Percentiles rank a stretch among this genome's conserved stretches.
phyloP scores from a whole-genome alignment of 2,888 invertebrate genomes.

The Linnaemya vulpina region DNA sequence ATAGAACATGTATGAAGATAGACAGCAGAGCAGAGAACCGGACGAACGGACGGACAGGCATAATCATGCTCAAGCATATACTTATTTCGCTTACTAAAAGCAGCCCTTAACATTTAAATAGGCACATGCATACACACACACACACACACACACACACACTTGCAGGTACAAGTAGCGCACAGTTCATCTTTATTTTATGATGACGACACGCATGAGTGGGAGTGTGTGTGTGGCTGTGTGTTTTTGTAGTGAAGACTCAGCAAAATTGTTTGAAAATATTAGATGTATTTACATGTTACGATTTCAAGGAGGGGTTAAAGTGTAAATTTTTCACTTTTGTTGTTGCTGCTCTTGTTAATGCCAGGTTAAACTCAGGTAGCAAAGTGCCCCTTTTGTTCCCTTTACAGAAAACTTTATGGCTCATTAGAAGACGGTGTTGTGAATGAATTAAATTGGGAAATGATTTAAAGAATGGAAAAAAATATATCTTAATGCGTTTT shows the following conservation, averaged over 20 bases:
- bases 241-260: neutral
- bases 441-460: conserved; percentile 25
- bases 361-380: conserved; percentile 21
- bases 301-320: conserved; percentile 27
- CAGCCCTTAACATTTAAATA: neutral
- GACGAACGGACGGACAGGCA: conserved; percentile 1
- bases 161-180: neutral
- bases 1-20: neutral
- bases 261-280: conserved; percentile 25
- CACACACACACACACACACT: too few relatives aligned
- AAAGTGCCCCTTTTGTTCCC: neutral
- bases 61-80: conserved; percentile 12
- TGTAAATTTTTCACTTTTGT: conserved; percentile 21
- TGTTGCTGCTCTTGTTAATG: conserved; percentile 33
- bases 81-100: neutral
- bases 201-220: too few relatives aligned
- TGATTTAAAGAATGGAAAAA: neutral
- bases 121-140: neutral
- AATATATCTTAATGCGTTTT: neutral
- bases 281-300: neutral
- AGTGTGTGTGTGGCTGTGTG: neutral
- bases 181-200: too few relatives aligned
- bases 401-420: conserved; percentile 31
- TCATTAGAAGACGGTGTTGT: conserved; percentile 39
- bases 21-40: neutral